phyloP scores from a whole-genome alignment of 92 coral and sea anemone genomes.

The Siderastrea radians region DNA sequence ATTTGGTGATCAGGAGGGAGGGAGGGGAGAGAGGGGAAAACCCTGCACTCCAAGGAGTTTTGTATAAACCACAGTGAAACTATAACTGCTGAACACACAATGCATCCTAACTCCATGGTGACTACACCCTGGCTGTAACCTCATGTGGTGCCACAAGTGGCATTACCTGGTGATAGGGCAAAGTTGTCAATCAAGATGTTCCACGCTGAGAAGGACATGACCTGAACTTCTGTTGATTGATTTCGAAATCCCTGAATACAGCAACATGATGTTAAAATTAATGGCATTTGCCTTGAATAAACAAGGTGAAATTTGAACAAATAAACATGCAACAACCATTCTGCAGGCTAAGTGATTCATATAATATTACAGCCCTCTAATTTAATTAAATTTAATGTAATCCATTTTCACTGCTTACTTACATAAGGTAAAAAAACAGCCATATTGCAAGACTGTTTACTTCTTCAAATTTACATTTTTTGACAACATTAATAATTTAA shows the following conservation, averaged over 20 bases:
- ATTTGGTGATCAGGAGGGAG: too few species aligned
- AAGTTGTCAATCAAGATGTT: slow-evolving; percentile 93
- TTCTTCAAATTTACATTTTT: background rate
- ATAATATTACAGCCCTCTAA: too few species aligned
- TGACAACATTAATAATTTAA: background rate
- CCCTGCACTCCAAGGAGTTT: too few species aligned
- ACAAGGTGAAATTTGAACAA: too few species aligned
- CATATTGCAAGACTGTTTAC: background rate
- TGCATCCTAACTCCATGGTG: too few species aligned
- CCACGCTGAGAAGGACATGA: slow-evolving; percentile 92
- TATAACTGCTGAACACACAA: too few species aligned
- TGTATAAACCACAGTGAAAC: too few species aligned
- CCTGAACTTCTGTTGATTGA: slow-evolving; percentile 79
- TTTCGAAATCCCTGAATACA: slow-evolving; percentile 85
- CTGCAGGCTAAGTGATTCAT: too few species aligned
- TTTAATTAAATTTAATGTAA: too few species aligned
- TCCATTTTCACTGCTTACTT: background rate
- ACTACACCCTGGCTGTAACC: background rate
- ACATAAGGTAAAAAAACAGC: background rate
- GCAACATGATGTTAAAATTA: background rate
- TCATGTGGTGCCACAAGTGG: background rate
- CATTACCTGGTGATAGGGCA: slow-evolving; percentile 85
- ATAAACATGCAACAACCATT: too few species aligned
- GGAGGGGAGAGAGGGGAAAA: too few species aligned
- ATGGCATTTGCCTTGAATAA: too few species aligned